A percentile compares a stretch with the other conserved stretches of the same genome.
These are phyloP conservation scores for Leucoma salicis DNA, from an alignment of 2,888 invertebrate species.

Conservation along the genomic window DNA sequence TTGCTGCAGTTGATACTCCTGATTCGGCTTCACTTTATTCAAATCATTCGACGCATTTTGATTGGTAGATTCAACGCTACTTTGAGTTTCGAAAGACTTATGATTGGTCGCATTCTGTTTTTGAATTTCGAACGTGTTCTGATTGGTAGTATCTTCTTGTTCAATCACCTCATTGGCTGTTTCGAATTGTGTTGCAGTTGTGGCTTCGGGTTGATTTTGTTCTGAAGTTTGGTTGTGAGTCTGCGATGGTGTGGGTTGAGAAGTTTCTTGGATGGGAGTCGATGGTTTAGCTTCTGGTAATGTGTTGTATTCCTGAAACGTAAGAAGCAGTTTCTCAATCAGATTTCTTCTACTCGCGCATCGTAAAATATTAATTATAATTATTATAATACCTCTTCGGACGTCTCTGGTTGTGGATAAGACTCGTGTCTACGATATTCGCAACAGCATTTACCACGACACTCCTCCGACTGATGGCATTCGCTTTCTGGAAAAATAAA, in stretches of 20 bases:
- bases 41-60: slow-evolving; percentile 16
- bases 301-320: slow-evolving; percentile 35
- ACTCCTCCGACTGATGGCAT: slow-evolving; percentile 50
- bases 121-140: slow-evolving; percentile 20
- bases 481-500: slow-evolving; percentile 54
- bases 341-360: too few relatives aligned
- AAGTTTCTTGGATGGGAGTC: slow-evolving; percentile 13
- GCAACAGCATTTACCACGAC: slow-evolving; percentile 53
- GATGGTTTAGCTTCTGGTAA: slow-evolving; percentile 26
- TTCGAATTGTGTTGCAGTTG: slow-evolving; percentile 27
- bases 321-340: too few relatives aligned
- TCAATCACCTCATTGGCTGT: slow-evolving; percentile 32
- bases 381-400: slow-evolving; percentile 40
- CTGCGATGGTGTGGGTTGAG: slow-evolving; percentile 8
- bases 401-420: slow-evolving; percentile 28
- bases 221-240: background rate
- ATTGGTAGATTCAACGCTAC: slow-evolving; percentile 23
- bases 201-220: background rate
- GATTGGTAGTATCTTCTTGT: slow-evolving; percentile 27
- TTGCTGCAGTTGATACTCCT: slow-evolving; percentile 39
- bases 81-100: slow-evolving; percentile 20
- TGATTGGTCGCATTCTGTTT: slow-evolving; percentile 35
- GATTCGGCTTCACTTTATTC: slow-evolving; percentile 33
- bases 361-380: too few relatives aligned
- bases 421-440: slow-evolving; percentile 48